These are phyloP conservation scores for Orthosia incerta DNA, from an alignment of 2,888 invertebrate genomes.

Conservation along the genomic window DNA sequence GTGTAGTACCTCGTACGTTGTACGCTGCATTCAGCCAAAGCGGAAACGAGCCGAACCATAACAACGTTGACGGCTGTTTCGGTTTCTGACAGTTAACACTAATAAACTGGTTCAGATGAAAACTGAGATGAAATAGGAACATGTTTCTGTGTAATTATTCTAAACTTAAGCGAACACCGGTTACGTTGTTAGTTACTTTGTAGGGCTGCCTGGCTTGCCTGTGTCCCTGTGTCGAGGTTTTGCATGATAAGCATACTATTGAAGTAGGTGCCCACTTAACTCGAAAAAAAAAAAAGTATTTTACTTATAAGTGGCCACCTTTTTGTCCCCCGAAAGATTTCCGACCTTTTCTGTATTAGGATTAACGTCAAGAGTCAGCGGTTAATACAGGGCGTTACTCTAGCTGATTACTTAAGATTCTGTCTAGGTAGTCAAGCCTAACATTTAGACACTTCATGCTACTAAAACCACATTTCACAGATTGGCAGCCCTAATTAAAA, in stretches of 20 bases:
- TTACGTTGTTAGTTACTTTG: conserved; percentile 52
- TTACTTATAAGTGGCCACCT: background rate
- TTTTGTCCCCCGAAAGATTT: background rate
- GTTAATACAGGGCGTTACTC: background rate
- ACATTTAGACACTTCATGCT: background rate
- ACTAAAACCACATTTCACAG: background rate
- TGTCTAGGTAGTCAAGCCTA: background rate
- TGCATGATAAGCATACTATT: background rate
- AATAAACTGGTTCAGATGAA: conserved; percentile 85
- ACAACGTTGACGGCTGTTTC: conserved; percentile 84
- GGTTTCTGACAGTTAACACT: conserved; percentile 84
- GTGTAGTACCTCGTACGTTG: conserved; percentile 62
- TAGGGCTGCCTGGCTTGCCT: conserved; percentile 50
- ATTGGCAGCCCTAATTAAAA: background rate
- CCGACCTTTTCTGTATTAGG: background rate
- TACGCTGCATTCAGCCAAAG: conserved; percentile 72
- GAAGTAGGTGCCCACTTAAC: background rate
- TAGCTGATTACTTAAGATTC: conserved; percentile 2
- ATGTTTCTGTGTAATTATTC: conserved; percentile 79
- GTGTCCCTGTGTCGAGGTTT: background rate
- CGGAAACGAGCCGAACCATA: conserved; percentile 87
- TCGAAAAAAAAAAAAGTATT: background rate
- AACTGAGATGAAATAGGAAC: conserved; percentile 83
- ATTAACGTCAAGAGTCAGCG: conserved; percentile 5
- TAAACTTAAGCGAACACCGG: conserved; percentile 68